phyloP scores from a whole-genome alignment of 2,113 vertebrate species.

The Eptesicus fuscus region DNA sequence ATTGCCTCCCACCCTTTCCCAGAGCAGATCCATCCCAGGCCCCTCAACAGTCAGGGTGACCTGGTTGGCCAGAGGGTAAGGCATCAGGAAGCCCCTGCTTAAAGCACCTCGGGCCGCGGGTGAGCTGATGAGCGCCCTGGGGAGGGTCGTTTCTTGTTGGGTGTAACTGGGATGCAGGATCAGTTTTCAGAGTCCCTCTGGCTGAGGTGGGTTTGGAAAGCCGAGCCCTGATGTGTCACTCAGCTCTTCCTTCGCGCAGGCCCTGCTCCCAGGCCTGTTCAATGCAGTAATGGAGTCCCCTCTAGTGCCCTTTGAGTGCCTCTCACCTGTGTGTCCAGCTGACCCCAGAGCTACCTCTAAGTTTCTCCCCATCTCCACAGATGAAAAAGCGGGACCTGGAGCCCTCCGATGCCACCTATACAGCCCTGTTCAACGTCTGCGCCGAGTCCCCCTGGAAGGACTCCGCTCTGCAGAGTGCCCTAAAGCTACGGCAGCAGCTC shows the following conservation, averaged over 20 bases:
- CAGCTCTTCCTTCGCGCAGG: background rate
- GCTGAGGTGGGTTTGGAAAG: background rate
- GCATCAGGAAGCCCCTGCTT: background rate
- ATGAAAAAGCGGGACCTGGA: conserved; percentile 94
- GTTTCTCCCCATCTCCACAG: conserved; percentile 72
- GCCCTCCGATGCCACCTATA: conserved; percentile 90
- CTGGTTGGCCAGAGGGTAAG: background rate
- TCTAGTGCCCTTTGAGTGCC: background rate
- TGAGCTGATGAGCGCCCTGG: background rate
- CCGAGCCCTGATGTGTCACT: background rate
- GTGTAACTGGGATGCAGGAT: rapidly evolving
- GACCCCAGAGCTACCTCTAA: background rate
- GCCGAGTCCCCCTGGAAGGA: conserved; percentile 89
- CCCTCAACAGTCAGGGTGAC: background rate
- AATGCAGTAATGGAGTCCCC: rapidly evolving
- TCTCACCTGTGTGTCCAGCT: background rate
- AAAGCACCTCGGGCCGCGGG: background rate
- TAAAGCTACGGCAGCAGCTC: conserved; percentile 90
- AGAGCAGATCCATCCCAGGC: background rate
- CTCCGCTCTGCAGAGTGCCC: conserved; percentile 87
- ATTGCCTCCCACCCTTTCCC: background rate
- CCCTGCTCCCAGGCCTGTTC: too few species aligned
- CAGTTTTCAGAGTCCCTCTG: background rate
- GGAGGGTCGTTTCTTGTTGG: background rate
- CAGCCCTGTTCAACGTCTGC: conserved; percentile 95